Evolutionary conservation across 2,797 vertebrate species (phyloP).

Genomic region (Centropyge bicolor): DNA sequence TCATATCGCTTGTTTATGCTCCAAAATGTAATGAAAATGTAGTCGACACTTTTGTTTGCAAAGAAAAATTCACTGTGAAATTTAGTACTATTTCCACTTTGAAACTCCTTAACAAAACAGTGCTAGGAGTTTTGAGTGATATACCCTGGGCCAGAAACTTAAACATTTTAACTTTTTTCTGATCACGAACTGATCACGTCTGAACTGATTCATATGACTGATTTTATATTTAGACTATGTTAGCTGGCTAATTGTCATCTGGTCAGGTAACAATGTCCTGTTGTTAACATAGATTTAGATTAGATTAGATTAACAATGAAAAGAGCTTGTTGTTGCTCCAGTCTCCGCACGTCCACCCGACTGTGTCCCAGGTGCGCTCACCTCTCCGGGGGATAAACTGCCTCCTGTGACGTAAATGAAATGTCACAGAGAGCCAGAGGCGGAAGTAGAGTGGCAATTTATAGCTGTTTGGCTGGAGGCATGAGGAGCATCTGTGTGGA

Average conservation of each 20-base stretch:
- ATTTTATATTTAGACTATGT: neutral
- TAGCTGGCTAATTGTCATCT: neutral
- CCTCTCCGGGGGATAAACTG: constrained; percentile 50
- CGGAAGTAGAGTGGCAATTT: constrained; percentile 46
- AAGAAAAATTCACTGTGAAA: too few relatives aligned
- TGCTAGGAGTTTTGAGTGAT: too few relatives aligned
- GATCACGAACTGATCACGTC: neutral
- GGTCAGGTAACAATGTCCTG: neutral
- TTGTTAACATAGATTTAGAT: neutral
- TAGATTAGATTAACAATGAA: neutral
- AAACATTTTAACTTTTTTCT: neutral
- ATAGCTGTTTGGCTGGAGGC: constrained; percentile 55
- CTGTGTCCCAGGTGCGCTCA: constrained; percentile 55
- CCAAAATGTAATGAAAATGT: too few relatives aligned
- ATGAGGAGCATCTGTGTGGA: constrained; percentile 37
- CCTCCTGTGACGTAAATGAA: constrained; percentile 48
- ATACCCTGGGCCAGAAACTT: too few relatives aligned
- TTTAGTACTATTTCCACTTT: too few relatives aligned
- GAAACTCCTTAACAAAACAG: too few relatives aligned
- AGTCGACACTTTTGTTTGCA: too few relatives aligned
- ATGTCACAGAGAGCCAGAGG: constrained; percentile 57
- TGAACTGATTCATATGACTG: neutral
- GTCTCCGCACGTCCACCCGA: constrained; percentile 29
- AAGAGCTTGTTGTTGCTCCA: neutral
- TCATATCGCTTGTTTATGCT: too few relatives aligned